phyloP scores from a whole-genome alignment of 2,113 vertebrate genomes.

The Marcusenius ussheri region DNA sequence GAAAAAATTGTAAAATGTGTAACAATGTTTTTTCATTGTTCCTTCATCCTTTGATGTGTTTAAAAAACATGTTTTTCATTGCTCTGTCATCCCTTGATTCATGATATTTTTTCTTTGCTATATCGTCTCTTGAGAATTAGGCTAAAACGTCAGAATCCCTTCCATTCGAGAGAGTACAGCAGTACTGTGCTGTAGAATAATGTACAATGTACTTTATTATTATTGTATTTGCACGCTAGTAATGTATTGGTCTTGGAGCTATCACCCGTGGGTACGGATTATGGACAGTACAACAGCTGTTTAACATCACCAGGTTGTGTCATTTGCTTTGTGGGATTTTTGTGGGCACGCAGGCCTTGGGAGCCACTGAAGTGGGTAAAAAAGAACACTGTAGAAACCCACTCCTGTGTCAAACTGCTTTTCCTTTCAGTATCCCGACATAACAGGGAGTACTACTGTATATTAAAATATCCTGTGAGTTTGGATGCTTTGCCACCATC shows the following conservation, averaged over 20 bases:
- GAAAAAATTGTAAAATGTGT: background rate
- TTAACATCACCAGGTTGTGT: background rate
- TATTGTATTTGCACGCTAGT: background rate
- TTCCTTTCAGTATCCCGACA: background rate
- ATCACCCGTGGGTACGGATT: background rate
- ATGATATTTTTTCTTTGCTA: background rate
- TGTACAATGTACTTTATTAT: background rate
- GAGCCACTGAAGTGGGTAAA: background rate
- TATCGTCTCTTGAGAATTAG: background rate
- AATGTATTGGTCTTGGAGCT: background rate
- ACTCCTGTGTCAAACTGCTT: background rate
- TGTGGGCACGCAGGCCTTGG: background rate
- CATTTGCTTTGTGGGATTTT: background rate
- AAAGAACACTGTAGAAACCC: background rate
- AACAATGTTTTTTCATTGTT: background rate
- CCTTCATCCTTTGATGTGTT: background rate
- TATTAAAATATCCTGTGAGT: background rate
- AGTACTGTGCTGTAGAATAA: background rate
- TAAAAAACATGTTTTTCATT: background rate
- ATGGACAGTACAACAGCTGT: background rate
- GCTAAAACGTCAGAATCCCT: background rate
- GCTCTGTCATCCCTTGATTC: background rate
- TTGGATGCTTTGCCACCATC: background rate
- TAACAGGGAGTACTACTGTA: background rate
- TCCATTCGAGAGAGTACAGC: background rate